Evolutionary conservation across 2,888 invertebrate species (phyloP), one percentile per base, ranked within the genome.

Genomic region (Tholera decimalis): DNA sequence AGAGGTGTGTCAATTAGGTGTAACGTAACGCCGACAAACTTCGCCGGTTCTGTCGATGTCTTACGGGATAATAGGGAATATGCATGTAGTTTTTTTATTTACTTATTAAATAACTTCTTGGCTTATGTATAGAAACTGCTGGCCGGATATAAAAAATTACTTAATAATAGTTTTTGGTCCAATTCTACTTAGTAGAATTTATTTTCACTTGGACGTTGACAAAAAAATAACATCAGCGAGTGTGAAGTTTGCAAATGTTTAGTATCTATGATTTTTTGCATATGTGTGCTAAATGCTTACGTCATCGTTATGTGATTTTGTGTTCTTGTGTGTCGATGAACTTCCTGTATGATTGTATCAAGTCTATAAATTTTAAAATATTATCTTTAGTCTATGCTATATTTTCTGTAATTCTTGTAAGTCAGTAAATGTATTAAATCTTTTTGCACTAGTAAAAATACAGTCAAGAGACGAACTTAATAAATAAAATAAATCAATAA

Each of bases 231-330:
- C 7, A 46, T 46, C 46, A 67, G 50, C 28, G 46, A 47, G 51
- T 68, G 68, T 24, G 35, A 37, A 51, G 9, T 62, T 62, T 69
- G 39, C 24, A 50, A 49, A 54, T 44, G 50, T 3, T 15, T 15
- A 8, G 11, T 33, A 30, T 30, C 9, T 18, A 26, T 43, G 13
- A 22, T 58, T 59, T 33, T 46, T 46, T 4, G 68, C 20, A 18
- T 64, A 9, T 69, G 30, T 44, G 43, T 69, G 77, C 64, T 82
- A 82, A 85, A 74, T 71, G 74, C 77, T 78, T 82, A 77, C 70
- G 66, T 84, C 80, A 81, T 46, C 30, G 33, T 62, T 18, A 28
- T 62, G 35, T 41, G 55, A 56, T 65, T 68, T 68, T 64, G 24
- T 66, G 59, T 62, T 65, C 33, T 54, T 55, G 63, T 59, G 60